Base-by-base conservation (phyloP, 2,797 vertebrate genomes). In the Mormyrops boulengeri region DNA sequence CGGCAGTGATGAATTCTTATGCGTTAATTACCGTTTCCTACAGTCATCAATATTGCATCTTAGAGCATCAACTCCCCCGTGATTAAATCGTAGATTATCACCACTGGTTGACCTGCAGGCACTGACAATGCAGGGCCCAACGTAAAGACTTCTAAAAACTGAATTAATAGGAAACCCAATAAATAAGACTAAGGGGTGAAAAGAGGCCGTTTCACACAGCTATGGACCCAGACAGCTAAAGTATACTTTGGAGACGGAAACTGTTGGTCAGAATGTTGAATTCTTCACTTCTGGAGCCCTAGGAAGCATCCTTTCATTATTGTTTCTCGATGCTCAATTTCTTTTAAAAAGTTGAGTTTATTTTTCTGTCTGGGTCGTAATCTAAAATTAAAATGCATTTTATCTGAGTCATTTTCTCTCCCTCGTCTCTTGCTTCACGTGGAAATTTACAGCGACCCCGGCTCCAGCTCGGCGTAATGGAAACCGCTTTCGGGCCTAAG, bases 1-100 rank as follows among this genome's bases (percentile, higher is more conserved):
- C 93, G 93, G 93, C 91, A 93, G 87, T 89, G 90, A 90, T 44
- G 88, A 62, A 55, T 89, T 86, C 57, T 44, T 80, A 80, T 19
- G 26, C 11, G 26, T 34, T 69, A 69, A 69, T 82, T 82, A 82
- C 14, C 19, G 0, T 22, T 85, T 52, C n/a, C 80, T n/a, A n/a
- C 19, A 52, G 82, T 30, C 19, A 50, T 47, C 12, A 52, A 49
- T 85, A n/a, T n/a, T 44, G 38, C 73, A 80, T 41, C 11, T 80
- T 44, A 44, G 3, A 77, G 4, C 4, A 5, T 77, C 69, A 77
- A 6, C 69, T 77, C 30, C 14, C 34, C 12, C 4, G 0, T 41
- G 14, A 41, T 17, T 41, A 17, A 17, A 41, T 34, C 30, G 19
- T 41, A 41, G 12, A 41, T 77, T 77, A 77, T 77, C 69, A 41